phyloP scores from a whole-genome alignment of 2,113 vertebrate species.

The Apus apus region DNA sequence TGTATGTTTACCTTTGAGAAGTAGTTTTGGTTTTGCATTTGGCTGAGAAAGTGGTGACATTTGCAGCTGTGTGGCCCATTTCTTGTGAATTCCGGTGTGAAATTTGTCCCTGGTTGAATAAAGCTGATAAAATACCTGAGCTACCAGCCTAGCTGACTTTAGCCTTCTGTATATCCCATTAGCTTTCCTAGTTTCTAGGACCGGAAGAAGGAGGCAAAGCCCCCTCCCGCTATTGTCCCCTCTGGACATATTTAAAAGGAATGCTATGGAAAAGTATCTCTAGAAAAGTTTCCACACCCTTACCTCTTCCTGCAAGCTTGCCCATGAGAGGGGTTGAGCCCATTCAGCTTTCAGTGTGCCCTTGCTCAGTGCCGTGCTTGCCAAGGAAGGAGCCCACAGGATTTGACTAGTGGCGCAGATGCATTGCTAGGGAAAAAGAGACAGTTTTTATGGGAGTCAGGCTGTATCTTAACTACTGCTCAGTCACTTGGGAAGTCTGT shows the following conservation, averaged over 20 bases:
- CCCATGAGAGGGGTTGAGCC: not conserved
- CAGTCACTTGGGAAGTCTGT: conserved; percentile 35
- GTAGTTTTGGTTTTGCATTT: not conserved
- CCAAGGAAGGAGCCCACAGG: conserved; percentile 14
- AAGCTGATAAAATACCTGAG: not conserved
- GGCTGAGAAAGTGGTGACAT: not conserved
- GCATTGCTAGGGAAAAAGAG: not conserved
- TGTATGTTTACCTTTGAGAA: not conserved
- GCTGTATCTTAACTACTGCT: conserved; percentile 32
- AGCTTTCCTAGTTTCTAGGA: not conserved
- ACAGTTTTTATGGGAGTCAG: not conserved
- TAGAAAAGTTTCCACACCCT: conserved; percentile 2
- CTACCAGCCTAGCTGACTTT: not conserved
- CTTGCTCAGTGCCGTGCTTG: not conserved
- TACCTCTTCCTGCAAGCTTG: not conserved
- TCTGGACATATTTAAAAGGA: not conserved
- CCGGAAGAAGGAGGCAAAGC: not conserved
- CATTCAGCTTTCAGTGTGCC: not conserved
- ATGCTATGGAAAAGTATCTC: conserved; percentile 13
- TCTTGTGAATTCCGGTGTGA: not conserved
- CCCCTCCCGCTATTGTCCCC: not conserved
- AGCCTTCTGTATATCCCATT: conserved; percentile 23
- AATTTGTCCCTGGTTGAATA: not conserved
- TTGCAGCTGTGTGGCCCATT: not conserved
- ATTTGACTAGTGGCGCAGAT: not conserved